Evolutionary conservation across 2,113 vertebrate species (phyloP), one percentile per base, ranked within the genome.

Genomic region (Galemys pyrenaicus): DNA sequence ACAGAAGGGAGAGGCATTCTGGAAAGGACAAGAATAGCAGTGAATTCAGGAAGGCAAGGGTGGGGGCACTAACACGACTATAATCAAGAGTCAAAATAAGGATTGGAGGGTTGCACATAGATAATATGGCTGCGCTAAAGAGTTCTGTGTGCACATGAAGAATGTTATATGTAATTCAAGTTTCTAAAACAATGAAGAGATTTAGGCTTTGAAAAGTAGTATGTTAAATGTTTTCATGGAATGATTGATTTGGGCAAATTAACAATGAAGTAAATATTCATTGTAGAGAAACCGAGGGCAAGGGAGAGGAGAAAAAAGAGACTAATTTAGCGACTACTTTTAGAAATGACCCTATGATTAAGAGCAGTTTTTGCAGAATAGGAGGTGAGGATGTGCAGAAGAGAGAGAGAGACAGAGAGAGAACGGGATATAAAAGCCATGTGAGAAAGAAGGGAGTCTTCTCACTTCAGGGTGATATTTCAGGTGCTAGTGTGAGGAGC

Each of bases 141-240:
- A 68, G 81, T 10, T 35, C n/a, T n/a, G 20, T 30, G 9, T 37
- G 28, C 35, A 26, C 44, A 26, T 41, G 35, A 58, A 37, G 54
- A 56, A 30, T 9, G 71, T 90, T 79, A 39, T 51, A 39, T 37
- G 28, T 9, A 73, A 46, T 7, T 19, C 15, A 17, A 79, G 2
- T 2, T 82, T 71, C 37, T 54, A 62, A 83, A 41, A 39, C n/a
- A 94, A 41, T 30, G 56, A 30, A 17, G 81, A 68, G 39, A 17
- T 84, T 80, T 75, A n/a, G 19, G 11, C 68, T 92, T 91, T 64
- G 22, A 49, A 71, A 86, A 79, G n/a, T 92, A 87, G 9, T 22
- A 2, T 22, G 54, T 56, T 56, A 56, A 70, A 88, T 44, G 60
- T 39, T 11, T 4, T 87, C 30, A 71, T 78, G 30, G 35, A 74